phyloP scores from a whole-genome alignment of 2,113 vertebrate genomes.

The Rhineura floridana region DNA sequence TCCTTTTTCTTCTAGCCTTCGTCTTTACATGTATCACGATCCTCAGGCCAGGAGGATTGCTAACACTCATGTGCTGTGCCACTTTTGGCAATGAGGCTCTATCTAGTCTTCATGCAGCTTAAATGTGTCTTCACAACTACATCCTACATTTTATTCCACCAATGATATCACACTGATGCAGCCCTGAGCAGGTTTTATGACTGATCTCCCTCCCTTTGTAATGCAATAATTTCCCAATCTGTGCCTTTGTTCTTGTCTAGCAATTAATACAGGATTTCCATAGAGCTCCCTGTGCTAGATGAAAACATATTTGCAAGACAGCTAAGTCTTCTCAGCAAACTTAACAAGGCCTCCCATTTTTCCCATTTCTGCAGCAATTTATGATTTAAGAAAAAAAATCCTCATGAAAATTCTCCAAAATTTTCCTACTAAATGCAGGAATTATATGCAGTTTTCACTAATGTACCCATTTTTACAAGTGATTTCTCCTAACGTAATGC shows the following conservation, averaged over 20 bases:
- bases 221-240: background rate
- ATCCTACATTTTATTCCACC: background rate
- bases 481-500: background rate
- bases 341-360: background rate
- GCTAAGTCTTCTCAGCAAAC: background rate
- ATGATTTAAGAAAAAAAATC: too few relatives aligned
- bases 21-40: background rate
- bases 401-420: too few relatives aligned
- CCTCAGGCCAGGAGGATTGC: background rate
- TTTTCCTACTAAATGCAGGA: too few relatives aligned
- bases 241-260: background rate
- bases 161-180: background rate
- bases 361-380: too few relatives aligned
- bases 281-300: background rate
- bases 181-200: background rate
- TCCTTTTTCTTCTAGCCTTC: background rate
- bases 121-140: background rate
- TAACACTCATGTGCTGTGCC: background rate
- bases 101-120: conserved; percentile 4
- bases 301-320: background rate
- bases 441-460: too few relatives aligned
- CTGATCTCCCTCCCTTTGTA: background rate
- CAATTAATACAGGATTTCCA: background rate
- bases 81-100: background rate
- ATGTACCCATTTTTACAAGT: too few relatives aligned